Conservation (phyloP, 2,797 vertebrate genomes). For the Pelochelys cantorii region DNA sequence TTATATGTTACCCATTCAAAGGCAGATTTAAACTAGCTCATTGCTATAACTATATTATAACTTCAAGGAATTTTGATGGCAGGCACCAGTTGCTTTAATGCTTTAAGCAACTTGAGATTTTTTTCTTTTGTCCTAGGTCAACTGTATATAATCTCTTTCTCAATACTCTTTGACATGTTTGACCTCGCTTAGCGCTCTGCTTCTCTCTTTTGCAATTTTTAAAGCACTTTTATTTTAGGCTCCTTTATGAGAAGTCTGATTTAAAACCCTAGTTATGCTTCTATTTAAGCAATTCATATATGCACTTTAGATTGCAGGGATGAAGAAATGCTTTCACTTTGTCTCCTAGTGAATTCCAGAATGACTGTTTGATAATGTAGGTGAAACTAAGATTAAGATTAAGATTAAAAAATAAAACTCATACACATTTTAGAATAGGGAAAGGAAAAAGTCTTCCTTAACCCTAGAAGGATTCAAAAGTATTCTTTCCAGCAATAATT, state of each 20-base stretch:
- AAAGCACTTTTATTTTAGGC: neutral
- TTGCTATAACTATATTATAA: neutral
- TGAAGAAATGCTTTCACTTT: conserved; percentile 40
- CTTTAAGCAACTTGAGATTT: neutral
- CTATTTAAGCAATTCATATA: conserved; percentile 27
- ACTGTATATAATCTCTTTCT: neutral
- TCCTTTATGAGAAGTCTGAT: neutral
- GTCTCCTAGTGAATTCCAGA: conserved; percentile 47
- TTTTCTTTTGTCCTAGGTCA: neutral
- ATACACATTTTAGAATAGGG: conserved; percentile 33
- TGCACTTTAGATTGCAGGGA: conserved; percentile 58
- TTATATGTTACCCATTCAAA: conserved; percentile 11
- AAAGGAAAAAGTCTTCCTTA: conserved; percentile 52
- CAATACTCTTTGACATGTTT: neutral
- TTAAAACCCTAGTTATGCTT: neutral
- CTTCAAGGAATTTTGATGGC: neutral
- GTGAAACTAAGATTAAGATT: conserved; percentile 31
- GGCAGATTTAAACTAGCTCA: neutral
- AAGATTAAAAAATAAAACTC: conserved; percentile 29
- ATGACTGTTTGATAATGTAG: conserved; percentile 18
- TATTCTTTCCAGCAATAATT: conserved; percentile 68
- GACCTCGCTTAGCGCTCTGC: neutral
- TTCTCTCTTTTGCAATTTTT: neutral
- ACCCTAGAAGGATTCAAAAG: conserved; percentile 3
- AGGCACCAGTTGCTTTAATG: neutral